Percentiles rank a stretch among this genome's conserved stretches.
Evolutionary conservation across 2,888 invertebrate genomes (phyloP).

Genomic region (Tridacna crocea): DNA sequence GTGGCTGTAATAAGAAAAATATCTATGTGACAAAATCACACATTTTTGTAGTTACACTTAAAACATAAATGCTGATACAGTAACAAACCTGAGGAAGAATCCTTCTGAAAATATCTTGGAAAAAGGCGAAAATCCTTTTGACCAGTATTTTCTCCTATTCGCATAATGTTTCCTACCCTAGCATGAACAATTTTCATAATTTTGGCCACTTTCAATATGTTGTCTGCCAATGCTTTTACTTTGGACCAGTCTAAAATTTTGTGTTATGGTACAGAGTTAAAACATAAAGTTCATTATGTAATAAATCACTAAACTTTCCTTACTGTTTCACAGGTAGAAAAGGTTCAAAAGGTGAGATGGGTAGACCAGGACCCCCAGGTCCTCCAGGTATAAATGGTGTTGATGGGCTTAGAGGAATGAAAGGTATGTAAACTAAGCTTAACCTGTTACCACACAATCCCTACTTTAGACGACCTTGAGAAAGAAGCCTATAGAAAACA

Average conservation of each 20-base stretch:
- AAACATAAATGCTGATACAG: too few species aligned
- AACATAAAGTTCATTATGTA: not conserved
- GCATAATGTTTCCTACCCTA: not conserved
- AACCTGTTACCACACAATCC: too few species aligned
- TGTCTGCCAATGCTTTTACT: not conserved
- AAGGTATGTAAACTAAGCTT: constrained; percentile 21
- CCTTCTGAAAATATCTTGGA: too few species aligned
- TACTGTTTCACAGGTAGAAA: constrained; percentile 56
- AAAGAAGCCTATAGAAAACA: too few species aligned
- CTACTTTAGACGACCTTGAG: too few species aligned
- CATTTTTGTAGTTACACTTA: too few species aligned
- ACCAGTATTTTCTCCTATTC: not conserved
- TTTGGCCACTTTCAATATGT: not conserved
- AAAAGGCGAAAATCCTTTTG: not conserved
- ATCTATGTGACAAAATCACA: too few species aligned
- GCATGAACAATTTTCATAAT: not conserved
- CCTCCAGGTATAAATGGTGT: constrained; percentile 46
- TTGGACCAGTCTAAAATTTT: not conserved
- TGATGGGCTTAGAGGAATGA: constrained; percentile 13
- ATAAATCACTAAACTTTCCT: not conserved
- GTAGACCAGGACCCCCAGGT: constrained; percentile 62
- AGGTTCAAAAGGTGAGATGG: constrained; percentile 61
- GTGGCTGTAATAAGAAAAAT: too few species aligned
- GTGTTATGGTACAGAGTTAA: not conserved
- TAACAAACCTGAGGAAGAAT: too few species aligned